These are phyloP conservation scores for Arctocebus calabarensis DNA, from an alignment of 2,797 vertebrate genomes.

Conservation along the genomic window DNA sequence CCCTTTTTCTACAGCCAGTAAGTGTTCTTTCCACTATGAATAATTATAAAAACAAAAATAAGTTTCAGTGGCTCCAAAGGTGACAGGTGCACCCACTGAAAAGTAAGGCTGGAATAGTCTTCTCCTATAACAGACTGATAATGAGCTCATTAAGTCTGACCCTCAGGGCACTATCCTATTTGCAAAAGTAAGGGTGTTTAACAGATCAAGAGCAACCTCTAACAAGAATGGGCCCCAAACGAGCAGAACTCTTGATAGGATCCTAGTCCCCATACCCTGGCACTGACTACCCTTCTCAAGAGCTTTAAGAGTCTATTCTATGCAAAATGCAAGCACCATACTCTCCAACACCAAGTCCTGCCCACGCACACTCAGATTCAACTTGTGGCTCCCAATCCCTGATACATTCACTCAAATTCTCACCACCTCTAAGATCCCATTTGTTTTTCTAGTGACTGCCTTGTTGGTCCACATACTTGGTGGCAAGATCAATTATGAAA, in stretches of 20 bases:
- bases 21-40: constrained; percentile 12
- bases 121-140: not conserved
- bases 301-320: not conserved
- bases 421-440: not conserved
- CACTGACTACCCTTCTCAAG: not conserved
- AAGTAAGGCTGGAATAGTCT: constrained; percentile 14
- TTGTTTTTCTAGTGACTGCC: not conserved
- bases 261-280: not conserved
- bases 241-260: not conserved
- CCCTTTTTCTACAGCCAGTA: not conserved
- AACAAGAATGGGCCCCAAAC: not conserved
- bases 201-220: not conserved
- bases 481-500: not conserved
- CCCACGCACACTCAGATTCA: not conserved
- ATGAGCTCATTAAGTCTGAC: not conserved
- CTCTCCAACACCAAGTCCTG: constrained; percentile 4
- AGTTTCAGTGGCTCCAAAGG: constrained; percentile 38
- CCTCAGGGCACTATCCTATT: not conserved
- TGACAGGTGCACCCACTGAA: not conserved
- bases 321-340: not conserved
- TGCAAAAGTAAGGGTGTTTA: not conserved
- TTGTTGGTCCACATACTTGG: not conserved
- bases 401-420: not conserved
- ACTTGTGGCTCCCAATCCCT: not conserved
- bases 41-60: constrained; percentile 47